Conservation (phyloP, 2,888 invertebrate species). For the Tortricodes alternella region DNA sequence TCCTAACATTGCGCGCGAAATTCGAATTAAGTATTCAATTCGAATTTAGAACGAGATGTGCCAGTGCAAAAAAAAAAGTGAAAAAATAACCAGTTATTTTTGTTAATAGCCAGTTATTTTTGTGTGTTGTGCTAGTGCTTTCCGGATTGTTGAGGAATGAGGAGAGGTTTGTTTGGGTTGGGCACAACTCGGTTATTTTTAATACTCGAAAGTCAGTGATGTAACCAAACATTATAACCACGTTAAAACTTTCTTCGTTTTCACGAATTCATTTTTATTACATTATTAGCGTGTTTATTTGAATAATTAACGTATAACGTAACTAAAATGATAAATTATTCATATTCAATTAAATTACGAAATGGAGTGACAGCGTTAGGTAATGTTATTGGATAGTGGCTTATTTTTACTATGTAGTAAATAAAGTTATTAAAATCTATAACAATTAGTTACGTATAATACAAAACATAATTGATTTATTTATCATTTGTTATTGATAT, state of each 20-base stretch:
- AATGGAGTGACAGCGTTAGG: slow-evolving; percentile 2
- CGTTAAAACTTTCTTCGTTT: slow-evolving; percentile 38
- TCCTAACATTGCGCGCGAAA: slow-evolving; percentile 73
- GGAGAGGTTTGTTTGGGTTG: slow-evolving; percentile 41
- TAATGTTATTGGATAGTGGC: background rate
- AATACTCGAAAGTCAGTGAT: slow-evolving; percentile 41
- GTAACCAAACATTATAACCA: slow-evolving; percentile 37
- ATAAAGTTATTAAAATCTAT: background rate
- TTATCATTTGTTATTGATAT: background rate
- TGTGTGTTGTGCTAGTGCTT: slow-evolving; percentile 28
- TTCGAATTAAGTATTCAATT: slow-evolving; percentile 47
- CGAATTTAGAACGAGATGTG: slow-evolving; percentile 32
- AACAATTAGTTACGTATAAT: background rate
- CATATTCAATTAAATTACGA: slow-evolving; percentile 10
- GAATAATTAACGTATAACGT: slow-evolving; percentile 44
- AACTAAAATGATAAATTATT: slow-evolving; percentile 39
- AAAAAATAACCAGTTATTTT: slow-evolving; percentile 38
- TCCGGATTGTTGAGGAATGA: slow-evolving; percentile 40
- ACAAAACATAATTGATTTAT: background rate
- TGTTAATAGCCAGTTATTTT: slow-evolving; percentile 31
- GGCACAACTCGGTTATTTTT: slow-evolving; percentile 31
- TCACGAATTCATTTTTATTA: slow-evolving; percentile 43
- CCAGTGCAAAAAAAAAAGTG: slow-evolving; percentile 38
- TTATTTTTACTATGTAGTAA: background rate
- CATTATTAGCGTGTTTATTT: slow-evolving; percentile 42